Evolutionary conservation across 1,140 invertebrate species (phyloP).

Genomic region (Ptiloglossa arizonensis): DNA sequence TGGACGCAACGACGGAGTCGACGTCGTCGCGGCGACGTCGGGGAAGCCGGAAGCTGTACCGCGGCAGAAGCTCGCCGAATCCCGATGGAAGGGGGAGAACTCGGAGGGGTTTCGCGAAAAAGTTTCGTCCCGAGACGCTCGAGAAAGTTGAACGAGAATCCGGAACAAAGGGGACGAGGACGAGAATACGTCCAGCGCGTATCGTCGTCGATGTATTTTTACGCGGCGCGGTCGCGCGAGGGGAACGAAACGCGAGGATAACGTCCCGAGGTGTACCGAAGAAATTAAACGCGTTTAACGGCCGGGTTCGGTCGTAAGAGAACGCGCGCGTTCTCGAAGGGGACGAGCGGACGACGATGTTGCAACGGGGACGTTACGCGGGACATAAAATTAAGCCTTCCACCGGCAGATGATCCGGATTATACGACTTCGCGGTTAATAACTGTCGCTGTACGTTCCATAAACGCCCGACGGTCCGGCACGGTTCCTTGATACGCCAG

Average conservation of each 20-base stretch:
- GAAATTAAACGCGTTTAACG: conserved; percentile 29
- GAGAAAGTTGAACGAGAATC: background rate
- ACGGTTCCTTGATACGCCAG: background rate
- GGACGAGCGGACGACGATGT: background rate
- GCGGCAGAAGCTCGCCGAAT: conserved; percentile 36
- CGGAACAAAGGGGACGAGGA: background rate
- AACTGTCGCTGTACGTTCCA: conserved; percentile 27
- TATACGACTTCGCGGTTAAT: conserved; percentile 39
- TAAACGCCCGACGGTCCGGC: background rate
- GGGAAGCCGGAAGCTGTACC: conserved; percentile 45
- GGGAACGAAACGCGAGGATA: background rate
- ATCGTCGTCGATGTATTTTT: background rate
- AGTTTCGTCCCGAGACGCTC: background rate
- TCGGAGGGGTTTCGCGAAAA: background rate
- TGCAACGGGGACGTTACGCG: conserved; percentile 7
- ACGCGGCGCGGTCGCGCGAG: background rate
- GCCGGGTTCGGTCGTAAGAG: conserved; percentile 4
- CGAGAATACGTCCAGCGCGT: background rate
- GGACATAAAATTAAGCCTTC: conserved; percentile 31
- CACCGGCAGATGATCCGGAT: background rate
- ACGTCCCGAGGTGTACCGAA: background rate
- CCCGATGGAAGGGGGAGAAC: no score
- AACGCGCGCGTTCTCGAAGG: background rate
- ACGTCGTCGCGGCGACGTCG: conserved; percentile 14
- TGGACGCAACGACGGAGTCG: conserved; percentile 10